Percentiles rank a stretch among this genome's conserved stretches.
Evolutionary conservation across 2,797 vertebrate species (phyloP).

Genomic region (Thaleichthys pacificus): DNA sequence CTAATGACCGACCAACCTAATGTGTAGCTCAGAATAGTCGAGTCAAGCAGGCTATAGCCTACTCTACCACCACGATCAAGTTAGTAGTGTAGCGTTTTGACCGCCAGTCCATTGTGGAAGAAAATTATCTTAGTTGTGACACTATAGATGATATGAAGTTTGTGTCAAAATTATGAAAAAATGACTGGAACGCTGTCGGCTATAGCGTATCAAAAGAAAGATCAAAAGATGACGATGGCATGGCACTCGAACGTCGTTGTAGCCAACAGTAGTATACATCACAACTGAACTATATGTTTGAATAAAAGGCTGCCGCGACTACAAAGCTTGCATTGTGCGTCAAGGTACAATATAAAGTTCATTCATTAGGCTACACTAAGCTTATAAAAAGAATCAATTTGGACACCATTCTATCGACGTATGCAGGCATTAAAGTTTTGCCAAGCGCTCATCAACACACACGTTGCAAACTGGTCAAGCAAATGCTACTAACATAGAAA

Average conservation of each 20-base stretch:
- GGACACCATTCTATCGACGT: not conserved
- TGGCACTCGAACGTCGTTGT: not conserved
- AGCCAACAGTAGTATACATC: not conserved
- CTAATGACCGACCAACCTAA: too few relatives aligned
- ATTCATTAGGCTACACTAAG: not conserved
- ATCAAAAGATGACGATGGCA: not conserved
- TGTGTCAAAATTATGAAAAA: not conserved
- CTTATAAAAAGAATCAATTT: not conserved
- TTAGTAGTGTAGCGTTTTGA: not conserved
- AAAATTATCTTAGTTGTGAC: not conserved
- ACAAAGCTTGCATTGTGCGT: not conserved
- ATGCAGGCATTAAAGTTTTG: not conserved
- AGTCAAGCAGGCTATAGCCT: conserved; percentile 1
- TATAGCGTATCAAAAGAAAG: not conserved
- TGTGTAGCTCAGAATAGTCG: not conserved
- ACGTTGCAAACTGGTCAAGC: not conserved
- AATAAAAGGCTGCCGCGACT: too few relatives aligned
- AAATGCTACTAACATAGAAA: not conserved
- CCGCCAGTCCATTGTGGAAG: not conserved
- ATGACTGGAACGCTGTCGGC: not conserved
- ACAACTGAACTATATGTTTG: not conserved
- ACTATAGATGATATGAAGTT: not conserved
- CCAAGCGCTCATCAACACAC: not conserved
- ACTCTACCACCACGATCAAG: not conserved
- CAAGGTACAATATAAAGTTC: too few relatives aligned